These are phyloP conservation scores for Noctua janthina DNA, from an alignment of 2,888 invertebrate species.

Conservation along the genomic window DNA sequence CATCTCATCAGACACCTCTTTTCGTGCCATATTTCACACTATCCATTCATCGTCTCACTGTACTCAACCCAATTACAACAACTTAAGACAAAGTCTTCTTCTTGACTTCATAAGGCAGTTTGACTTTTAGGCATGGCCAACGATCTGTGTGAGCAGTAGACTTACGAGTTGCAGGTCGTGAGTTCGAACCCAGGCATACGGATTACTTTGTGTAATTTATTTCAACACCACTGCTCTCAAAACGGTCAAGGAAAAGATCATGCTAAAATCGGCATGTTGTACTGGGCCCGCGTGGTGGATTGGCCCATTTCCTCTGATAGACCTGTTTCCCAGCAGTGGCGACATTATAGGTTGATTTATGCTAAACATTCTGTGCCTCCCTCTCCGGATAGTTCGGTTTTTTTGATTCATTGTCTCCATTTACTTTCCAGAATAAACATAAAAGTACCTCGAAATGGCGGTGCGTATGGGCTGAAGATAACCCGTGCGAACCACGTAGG, in stretches of 20 bases:
- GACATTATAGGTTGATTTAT: not conserved
- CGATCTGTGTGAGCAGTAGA: not conserved
- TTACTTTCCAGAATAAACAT: conserved; percentile 75
- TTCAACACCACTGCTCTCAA: not conserved
- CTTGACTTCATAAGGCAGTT: not conserved
- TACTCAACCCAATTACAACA: not conserved
- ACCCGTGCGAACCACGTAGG: conserved; percentile 90
- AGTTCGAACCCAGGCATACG: not conserved
- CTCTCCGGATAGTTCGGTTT: not conserved
- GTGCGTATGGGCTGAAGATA: conserved; percentile 93
- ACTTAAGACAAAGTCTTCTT: not conserved
- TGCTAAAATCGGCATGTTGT: not conserved
- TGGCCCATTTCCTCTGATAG: too few species aligned
- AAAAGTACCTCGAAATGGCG: conserved; percentile 81
- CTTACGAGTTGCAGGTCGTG: not conserved
- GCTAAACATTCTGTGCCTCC: not conserved
- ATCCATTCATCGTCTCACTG: not conserved
- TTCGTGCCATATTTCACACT: too few species aligned
- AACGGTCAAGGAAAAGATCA: not conserved
- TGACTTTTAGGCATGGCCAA: not conserved
- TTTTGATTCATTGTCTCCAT: not conserved
- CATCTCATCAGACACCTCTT: too few species aligned
- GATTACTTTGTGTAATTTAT: not conserved
- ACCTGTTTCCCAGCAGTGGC: not conserved
- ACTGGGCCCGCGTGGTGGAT: not conserved